phyloP scores from a whole-genome alignment of 2,888 invertebrate species.

The Chromoteleia sp. region DNA sequence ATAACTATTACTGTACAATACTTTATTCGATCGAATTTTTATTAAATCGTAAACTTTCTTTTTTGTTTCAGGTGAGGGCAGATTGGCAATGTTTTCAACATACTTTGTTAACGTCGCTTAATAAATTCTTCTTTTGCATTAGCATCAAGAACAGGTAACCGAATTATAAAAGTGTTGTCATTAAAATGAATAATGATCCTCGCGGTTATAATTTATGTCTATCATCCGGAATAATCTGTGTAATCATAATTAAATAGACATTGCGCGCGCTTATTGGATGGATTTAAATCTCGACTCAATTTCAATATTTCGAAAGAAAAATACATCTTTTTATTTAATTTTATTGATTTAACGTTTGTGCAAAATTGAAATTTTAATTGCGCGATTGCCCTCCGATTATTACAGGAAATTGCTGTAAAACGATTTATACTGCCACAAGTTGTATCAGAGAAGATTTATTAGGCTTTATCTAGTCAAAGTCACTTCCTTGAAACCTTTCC shows the following conservation, averaged over 20 bases:
- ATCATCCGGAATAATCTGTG: slow-evolving; percentile 28
- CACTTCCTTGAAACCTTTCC: slow-evolving; percentile 50
- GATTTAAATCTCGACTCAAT: not conserved
- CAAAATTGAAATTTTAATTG: slow-evolving; percentile 40
- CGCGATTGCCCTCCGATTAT: slow-evolving; percentile 24
- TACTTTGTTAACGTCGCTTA: too few relatives aligned
- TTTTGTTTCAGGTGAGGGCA: slow-evolving; percentile 23
- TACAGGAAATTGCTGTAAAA: slow-evolving; percentile 29
- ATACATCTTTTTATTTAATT: too few relatives aligned
- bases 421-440: slow-evolving; percentile 34
- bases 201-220: slow-evolving; percentile 25
- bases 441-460: slow-evolving; percentile 48
- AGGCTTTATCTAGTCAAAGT: slow-evolving; percentile 45
- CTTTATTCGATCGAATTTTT: too few relatives aligned
- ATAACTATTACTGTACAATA: too few relatives aligned
- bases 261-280: not conserved
- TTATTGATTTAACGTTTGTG: not conserved
- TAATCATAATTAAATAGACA: slow-evolving; percentile 44
- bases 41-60: too few relatives aligned
- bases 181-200: slow-evolving; percentile 36
- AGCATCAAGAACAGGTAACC: slow-evolving; percentile 12
- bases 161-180: slow-evolving; percentile 32
- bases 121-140: not conserved
- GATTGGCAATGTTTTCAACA: too few relatives aligned
- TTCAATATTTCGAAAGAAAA: not conserved